Conservation (phyloP, 2,797 vertebrate species). For the Myiotriccus ornatus region DNA sequence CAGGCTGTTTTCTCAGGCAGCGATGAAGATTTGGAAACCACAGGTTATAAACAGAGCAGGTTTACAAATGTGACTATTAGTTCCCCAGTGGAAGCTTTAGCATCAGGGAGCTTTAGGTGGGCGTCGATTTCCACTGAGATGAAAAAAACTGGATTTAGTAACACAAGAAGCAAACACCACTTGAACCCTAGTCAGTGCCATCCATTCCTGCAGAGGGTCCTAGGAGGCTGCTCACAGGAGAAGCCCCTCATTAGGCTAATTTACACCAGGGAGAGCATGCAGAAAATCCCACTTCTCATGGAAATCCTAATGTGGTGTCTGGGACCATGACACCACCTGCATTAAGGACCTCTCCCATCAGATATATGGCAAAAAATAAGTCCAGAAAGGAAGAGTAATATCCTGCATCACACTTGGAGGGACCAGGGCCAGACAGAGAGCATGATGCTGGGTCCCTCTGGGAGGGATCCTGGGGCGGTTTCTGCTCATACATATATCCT, state of each 20-base stretch:
- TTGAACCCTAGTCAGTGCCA: neutral
- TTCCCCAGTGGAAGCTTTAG: conserved; percentile 35
- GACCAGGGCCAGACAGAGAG: fast-evolving
- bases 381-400: neutral
- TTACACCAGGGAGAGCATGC: neutral
- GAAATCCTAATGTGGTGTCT: fast-evolving
- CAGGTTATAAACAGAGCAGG: conserved; percentile 33
- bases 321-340: neutral
- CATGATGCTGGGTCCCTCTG: no score
- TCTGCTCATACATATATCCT: neutral
- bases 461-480: neutral
- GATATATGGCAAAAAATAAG: fast-evolving
- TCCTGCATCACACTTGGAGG: neutral
- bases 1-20: conserved; percentile 20
- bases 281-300: neutral
- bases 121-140: conserved; percentile 17
- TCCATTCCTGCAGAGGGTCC: neutral
- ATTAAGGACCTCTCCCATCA: neutral
- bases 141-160: neutral
- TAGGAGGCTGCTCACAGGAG: neutral
- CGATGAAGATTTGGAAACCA: conserved; percentile 35
- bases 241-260: neutral
- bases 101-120: conserved; percentile 40
- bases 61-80: conserved; percentile 47
- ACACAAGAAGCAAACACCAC: conserved; percentile 13